Conservation (phyloP, 2,113 vertebrate genomes). For the Megaleporinus macrocephalus region DNA sequence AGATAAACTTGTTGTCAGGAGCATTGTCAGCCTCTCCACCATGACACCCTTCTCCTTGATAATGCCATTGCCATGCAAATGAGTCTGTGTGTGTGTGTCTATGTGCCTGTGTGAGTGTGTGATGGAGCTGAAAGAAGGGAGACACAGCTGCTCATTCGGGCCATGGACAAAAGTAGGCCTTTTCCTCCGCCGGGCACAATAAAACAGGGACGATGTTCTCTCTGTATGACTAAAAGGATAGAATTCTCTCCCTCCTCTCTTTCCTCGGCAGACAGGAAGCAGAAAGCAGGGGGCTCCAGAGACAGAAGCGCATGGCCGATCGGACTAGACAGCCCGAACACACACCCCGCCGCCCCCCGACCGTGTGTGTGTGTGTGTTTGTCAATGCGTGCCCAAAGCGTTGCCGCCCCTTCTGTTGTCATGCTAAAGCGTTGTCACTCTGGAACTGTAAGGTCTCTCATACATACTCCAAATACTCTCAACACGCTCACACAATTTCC, state of each 20-base stretch:
- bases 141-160: conserved; percentile 62
- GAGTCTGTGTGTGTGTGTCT: conserved; percentile 60
- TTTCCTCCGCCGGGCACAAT: conserved; percentile 61
- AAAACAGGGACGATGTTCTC: conserved; percentile 51
- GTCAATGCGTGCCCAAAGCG: conserved; percentile 61
- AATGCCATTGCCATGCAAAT: conserved; percentile 80
- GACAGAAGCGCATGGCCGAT: conserved; percentile 69
- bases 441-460: conserved; percentile 75
- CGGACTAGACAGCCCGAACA: conserved; percentile 66
- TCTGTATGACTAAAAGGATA: conserved; percentile 34
- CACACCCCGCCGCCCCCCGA: conserved; percentile 66
- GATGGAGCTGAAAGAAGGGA: conserved; percentile 58
- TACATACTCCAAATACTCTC: conserved; percentile 51
- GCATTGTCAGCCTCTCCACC: conserved; percentile 72
- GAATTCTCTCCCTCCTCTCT: conserved; percentile 37
- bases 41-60: conserved; percentile 75
- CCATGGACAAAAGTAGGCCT: conserved; percentile 59
- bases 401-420: conserved; percentile 72
- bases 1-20: conserved; percentile 80
- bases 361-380: conserved; percentile 66
- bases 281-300: conserved; percentile 66
- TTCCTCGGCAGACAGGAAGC: conserved; percentile 65
- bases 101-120: conserved; percentile 52
- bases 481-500: conserved; percentile 50
- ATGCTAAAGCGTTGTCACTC: conserved; percentile 75